Conservation (phyloP, 2,797 vertebrate genomes). For the Macropus fuliginosus region DNA sequence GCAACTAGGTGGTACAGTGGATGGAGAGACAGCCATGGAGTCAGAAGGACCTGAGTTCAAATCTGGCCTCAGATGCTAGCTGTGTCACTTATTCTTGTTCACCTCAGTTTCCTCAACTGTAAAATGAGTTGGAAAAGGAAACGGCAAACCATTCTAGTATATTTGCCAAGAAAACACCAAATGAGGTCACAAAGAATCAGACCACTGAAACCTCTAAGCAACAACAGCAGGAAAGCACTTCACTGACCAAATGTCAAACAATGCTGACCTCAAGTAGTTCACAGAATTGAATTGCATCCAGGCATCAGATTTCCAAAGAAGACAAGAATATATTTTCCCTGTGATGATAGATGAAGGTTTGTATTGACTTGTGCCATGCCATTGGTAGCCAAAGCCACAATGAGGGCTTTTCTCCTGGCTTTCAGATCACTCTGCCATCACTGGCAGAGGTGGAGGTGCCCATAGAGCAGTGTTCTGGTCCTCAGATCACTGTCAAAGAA, state of each 20-base stretch:
- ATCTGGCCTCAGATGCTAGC: background rate
- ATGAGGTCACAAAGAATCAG: background rate
- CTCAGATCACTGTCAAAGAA: background rate
- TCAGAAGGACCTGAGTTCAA: background rate
- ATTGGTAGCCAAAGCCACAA: background rate
- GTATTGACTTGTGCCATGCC: background rate
- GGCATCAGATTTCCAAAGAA: background rate
- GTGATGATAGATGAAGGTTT: background rate
- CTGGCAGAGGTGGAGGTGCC: background rate
- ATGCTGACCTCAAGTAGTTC: background rate
- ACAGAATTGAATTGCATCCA: background rate
- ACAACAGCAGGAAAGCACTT: background rate
- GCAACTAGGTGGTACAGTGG: background rate
- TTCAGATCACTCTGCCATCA: background rate
- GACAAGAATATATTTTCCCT: background rate
- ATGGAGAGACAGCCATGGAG: background rate
- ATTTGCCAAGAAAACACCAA: background rate
- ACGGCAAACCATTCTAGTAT: background rate
- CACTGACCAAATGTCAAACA: background rate
- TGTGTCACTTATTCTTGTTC: background rate
- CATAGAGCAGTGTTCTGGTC: background rate
- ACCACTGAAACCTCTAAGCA: background rate
- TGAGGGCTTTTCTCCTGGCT: background rate
- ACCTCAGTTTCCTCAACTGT: background rate
- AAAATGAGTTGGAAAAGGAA: conserved; percentile 4